phyloP scores from a whole-genome alignment of 2,888 invertebrate genomes.

The Dryomyza anilis region DNA sequence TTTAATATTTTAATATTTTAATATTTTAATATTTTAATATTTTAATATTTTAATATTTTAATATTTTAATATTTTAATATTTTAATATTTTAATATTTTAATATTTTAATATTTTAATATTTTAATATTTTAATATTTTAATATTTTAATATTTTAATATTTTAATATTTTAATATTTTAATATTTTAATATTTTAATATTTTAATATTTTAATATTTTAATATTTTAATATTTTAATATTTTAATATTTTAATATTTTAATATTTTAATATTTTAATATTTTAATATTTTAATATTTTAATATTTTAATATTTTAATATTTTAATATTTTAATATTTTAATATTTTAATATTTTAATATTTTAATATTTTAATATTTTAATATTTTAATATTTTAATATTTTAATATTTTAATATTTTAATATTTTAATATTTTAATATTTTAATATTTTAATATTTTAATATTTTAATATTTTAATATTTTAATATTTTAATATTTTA shows the following conservation, averaged over 20 bases:
- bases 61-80: background rate
- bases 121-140: background rate
- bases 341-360: background rate
- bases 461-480: background rate
- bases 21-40: background rate
- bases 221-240: background rate
- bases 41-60: background rate
- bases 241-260: background rate
- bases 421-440: background rate
- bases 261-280: background rate
- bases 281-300: background rate
- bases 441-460: background rate
- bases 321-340: background rate
- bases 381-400: background rate
- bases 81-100: background rate
- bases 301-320: background rate
- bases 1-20: background rate
- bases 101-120: background rate
- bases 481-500: background rate
- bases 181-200: background rate
- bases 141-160: background rate
- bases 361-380: background rate
- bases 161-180: background rate
- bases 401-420: background rate
- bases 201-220: background rate